Evolutionary conservation across 1,140 invertebrate species (phyloP), one percentile per base, ranked within the genome.

Genomic region (Oncopeltus fasciatus): DNA sequence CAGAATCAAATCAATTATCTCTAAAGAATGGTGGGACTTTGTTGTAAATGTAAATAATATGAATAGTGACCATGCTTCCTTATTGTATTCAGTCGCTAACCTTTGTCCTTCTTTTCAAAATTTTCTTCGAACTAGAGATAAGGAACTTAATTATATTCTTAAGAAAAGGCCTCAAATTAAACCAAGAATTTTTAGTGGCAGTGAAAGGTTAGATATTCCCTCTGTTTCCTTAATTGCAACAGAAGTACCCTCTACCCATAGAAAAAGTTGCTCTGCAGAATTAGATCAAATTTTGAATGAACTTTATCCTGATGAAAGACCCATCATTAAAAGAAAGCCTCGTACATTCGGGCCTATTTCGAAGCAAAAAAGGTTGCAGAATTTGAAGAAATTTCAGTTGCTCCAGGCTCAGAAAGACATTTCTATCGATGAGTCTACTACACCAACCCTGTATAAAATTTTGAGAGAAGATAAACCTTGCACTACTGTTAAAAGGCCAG

Each of bases 11-110:
- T 20, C 49, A 24, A 26, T 53, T 4, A 53, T 53, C 12, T 20
- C 49, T 1, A 53, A 53, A 27, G 49, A 53, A 26, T 53, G 49
- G 49, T 53, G 49, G 49, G 49, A 53, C 49, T 53, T 53, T 24
- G 24, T 53, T 2, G 49, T 53, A 1, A 53, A 53, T 14, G 49
- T 53, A 16, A 53, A 53, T 24, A 53, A 18, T 14, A 18, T 53
- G 18, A 53, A 53, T 11, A 53, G 49, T 24, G 49, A 53, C 14
- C 49, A 53, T 27, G 49, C 49, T 24, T 53, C 49, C 2, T 53
- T 53, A 12, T 27, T 53, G 9, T 53, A 53, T 26, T 53, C 49
- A 2, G 18, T 53, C 20, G 49, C 49, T 11, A 53, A 53, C 14
- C 49, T 53, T 18, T 53, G 49, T 26, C 49, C 49, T 4, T 53